phyloP scores from a whole-genome alignment of 2,113 vertebrate species.

The Pseudonaja textilis region DNA sequence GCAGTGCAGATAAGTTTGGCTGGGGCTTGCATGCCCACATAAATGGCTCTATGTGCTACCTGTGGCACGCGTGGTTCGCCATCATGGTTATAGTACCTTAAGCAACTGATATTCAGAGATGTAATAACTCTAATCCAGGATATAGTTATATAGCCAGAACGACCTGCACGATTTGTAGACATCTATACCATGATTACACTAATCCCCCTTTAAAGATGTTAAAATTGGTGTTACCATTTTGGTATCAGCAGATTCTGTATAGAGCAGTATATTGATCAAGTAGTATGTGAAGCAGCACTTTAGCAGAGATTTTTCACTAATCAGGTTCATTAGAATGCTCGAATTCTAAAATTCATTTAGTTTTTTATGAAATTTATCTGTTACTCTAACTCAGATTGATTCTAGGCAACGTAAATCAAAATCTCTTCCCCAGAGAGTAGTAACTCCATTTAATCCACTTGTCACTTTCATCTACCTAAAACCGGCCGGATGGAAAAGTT shows the following conservation, averaged over 20 bases:
- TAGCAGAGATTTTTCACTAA: background rate
- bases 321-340: background rate
- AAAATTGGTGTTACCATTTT: background rate
- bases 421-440: background rate
- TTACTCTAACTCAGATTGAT: background rate
- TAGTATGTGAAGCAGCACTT: background rate
- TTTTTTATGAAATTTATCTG: background rate
- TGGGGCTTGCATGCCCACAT: too few relatives aligned
- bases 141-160: background rate
- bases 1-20: too few relatives aligned
- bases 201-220: background rate
- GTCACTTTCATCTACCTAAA: background rate
- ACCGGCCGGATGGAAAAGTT: background rate
- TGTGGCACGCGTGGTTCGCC: too few relatives aligned
- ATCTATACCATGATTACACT: background rate
- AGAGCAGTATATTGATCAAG: background rate
- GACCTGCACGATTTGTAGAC: background rate
- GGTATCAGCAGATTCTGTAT: background rate
- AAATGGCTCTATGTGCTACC: too few relatives aligned
- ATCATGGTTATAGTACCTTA: background rate
- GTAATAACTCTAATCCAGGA: background rate
- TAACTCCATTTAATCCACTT: background rate
- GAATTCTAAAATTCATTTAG: background rate
- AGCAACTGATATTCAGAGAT: background rate
- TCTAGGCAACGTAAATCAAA: background rate